Conservation (phyloP, 2,113 vertebrate genomes). For the Nibea coibor region DNA sequence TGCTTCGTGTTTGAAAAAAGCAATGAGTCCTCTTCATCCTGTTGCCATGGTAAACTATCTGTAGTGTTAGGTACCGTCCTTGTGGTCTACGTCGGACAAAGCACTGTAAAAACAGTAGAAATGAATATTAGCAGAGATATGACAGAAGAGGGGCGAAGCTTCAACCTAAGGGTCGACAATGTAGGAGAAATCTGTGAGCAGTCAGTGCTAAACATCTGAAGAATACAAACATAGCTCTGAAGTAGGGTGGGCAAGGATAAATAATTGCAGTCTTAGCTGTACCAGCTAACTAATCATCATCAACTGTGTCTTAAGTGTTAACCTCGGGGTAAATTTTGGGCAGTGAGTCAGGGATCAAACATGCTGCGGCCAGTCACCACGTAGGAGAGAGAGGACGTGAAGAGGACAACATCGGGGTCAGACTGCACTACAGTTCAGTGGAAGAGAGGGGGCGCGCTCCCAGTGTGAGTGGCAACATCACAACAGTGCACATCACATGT, state of each 20-base stretch:
- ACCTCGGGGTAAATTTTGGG: neutral
- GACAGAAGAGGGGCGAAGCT: neutral
- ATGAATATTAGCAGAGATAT: constrained; percentile 7
- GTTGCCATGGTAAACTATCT: constrained; percentile 19
- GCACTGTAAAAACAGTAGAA: constrained; percentile 77
- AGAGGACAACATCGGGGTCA: constrained; percentile 41
- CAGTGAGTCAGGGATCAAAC: constrained; percentile 21
- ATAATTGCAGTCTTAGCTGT: neutral
- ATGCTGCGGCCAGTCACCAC: constrained; percentile 7
- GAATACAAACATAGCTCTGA: neutral
- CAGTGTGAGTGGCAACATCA: constrained; percentile 65
- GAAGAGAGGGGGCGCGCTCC: constrained; percentile 41
- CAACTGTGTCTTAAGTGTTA: neutral
- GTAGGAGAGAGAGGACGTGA: constrained; percentile 21
- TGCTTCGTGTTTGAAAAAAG: constrained; percentile 53
- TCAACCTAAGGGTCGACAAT: neutral
- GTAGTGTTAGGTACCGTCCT: constrained; percentile 2
- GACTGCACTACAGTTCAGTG: constrained; percentile 52
- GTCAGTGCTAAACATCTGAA: neutral
- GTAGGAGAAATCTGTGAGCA: neutral
- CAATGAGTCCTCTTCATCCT: constrained; percentile 51
- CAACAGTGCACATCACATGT: constrained; percentile 43
- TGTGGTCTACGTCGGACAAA: constrained; percentile 80
- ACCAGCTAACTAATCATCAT: neutral
- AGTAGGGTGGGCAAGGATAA: constrained; percentile 1